Conservation (phyloP, 2,797 vertebrate genomes). For the Coregonus sp. region DNA sequence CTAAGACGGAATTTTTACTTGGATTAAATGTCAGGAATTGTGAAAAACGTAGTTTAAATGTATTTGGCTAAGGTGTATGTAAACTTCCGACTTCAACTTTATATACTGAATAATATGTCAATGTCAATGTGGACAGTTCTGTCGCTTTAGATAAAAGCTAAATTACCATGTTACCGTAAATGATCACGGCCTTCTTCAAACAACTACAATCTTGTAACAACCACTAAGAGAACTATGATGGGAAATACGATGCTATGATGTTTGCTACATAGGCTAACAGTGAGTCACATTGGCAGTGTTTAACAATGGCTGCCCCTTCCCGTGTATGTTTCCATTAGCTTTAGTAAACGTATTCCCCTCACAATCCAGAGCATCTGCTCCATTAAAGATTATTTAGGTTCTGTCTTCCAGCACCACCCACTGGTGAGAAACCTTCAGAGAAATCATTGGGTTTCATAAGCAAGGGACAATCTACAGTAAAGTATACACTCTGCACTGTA, state of each 20-base stretch:
- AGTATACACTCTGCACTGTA: not conserved
- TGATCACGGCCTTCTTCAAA: not conserved
- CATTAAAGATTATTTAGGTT: constrained; percentile 5
- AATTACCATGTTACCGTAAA: not conserved
- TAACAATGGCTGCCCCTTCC: not conserved
- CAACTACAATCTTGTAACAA: not conserved
- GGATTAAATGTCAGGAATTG: too few species aligned
- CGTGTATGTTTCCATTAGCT: not conserved
- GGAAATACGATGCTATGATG: not conserved
- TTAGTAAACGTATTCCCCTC: constrained; percentile 3
- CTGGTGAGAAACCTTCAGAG: constrained; percentile 14
- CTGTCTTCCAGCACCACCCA: constrained; percentile 34
- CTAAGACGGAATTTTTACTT: too few species aligned
- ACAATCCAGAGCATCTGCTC: not conserved
- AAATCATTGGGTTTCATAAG: constrained; percentile 8
- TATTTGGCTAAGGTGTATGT: too few species aligned
- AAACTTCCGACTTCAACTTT: too few species aligned
- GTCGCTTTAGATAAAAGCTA: not conserved
- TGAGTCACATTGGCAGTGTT: not conserved
- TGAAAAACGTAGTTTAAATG: too few species aligned
- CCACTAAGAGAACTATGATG: not conserved
- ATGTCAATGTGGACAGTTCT: not conserved
- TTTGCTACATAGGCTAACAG: not conserved
- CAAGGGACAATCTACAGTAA: not conserved
- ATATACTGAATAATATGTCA: too few species aligned